Evolutionary conservation across 2,888 invertebrate species (phyloP), one percentile per base, ranked within the genome.

Genomic region (Tiliacea aurago): DNA sequence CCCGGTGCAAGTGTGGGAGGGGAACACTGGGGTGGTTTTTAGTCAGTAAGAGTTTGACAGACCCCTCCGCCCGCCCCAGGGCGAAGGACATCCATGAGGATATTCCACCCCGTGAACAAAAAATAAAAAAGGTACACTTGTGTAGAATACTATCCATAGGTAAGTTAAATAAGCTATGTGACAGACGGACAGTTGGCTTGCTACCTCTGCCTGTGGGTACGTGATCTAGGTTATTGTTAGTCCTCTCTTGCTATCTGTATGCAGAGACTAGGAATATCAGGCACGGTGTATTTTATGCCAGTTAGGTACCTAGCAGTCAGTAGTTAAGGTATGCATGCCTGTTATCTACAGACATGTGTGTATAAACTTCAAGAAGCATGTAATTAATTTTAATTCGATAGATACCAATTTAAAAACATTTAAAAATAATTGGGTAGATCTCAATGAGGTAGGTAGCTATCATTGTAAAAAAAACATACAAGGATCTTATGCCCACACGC

Each of bases 401-500:
- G 41, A 70, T 63, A 75, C 51, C 67, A 70, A 81, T 81, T 80
- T 68, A 80, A 83, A 68, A 69, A 66, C 68, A 49, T 69, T 69
- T 64, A 73, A 78, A 73, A 75, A 68, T 75, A 81, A 70, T 80
- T 62, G 67, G 64, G 56, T 84, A 75, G 49, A 28, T 75, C 37
- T 72, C 49, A 66, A 70, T 65, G 64, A 81, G 58, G 70, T 64
- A 62, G 49, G 58, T 58, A 70, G 70, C 55, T 66, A 59, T 59
- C 28, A 58, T 49, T 70, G 47, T 72, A 58, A 69, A 78, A 66
- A 78, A 70, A 70, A 41, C 4, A 28, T 28, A 65, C 53, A 68
- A 73, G 67, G 65, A 58, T 62, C 55, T 41, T 28, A 58, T 66
- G 82, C 72, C 85, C 85, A 82, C 83, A 85, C 83, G 70, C 66